Conservation (phyloP, 2,888 invertebrate species). For the Caenorhabditis sp. region DNA sequence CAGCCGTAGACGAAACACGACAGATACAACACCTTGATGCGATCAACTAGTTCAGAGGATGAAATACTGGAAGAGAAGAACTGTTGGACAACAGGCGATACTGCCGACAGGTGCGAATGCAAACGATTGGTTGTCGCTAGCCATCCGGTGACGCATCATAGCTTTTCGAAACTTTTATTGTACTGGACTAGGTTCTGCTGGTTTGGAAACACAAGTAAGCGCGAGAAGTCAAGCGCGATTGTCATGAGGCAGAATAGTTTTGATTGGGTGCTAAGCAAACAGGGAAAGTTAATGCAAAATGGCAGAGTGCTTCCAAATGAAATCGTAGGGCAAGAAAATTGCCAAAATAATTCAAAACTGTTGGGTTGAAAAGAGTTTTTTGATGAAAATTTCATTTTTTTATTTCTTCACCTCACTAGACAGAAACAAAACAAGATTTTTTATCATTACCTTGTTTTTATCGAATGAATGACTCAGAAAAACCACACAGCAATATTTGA, state of each 20-base stretch:
- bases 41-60: conserved; percentile 32
- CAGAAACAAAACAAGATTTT: no score
- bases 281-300: conserved; percentile 27
- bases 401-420: no score
- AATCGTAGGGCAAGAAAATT: conserved; percentile 43
- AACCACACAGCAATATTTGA: neutral
- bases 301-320: conserved; percentile 32
- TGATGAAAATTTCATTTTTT: no score
- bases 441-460: no score
- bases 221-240: conserved; percentile 8
- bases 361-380: conserved; percentile 2
- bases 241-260: conserved; percentile 39
- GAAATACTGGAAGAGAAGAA: neutral
- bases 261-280: conserved; percentile 50
- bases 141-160: conserved; percentile 45
- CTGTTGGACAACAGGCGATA: neutral
- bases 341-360: conserved; percentile 17
- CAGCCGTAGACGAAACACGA: conserved; percentile 5
- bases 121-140: neutral
- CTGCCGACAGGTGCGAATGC: no score
- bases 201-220: conserved; percentile 2
- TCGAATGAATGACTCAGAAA: neutral
- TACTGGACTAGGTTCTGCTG: conserved; percentile 20
- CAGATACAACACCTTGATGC: conserved; percentile 23
- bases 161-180: conserved; percentile 49